These are phyloP conservation scores for Florisuga fusca DNA, from an alignment of 2,797 vertebrate genomes.

Conservation along the genomic window DNA sequence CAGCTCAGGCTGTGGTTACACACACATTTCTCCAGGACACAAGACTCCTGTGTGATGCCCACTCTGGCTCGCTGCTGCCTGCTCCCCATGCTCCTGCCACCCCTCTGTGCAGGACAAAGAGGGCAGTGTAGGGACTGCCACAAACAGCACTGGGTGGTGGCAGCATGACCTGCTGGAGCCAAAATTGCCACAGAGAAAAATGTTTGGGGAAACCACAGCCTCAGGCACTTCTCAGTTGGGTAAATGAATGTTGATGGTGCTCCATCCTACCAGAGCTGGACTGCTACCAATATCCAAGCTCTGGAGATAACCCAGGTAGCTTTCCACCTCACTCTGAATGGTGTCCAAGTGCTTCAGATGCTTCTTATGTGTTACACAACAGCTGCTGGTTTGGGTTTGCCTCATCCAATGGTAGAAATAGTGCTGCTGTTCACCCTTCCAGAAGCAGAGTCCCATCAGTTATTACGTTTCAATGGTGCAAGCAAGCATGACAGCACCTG, in stretches of 20 bases:
- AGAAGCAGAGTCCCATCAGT: not conserved
- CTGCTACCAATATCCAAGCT: not conserved
- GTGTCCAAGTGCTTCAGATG: not conserved
- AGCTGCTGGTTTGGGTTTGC: not conserved
- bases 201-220: not conserved
- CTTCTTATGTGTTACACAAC: not conserved
- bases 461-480: not conserved
- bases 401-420: not conserved
- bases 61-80: not conserved
- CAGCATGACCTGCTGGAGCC: not conserved
- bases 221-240: not conserved
- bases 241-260: not conserved
- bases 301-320: not conserved
- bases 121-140: not conserved
- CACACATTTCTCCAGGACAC: not conserved
- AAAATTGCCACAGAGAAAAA: not conserved
- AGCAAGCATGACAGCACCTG: slow-evolving; percentile 15
- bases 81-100: not conserved
- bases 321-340: not conserved
- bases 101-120: not conserved
- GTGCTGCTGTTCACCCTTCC: accelerated
- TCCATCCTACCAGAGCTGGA: not conserved
- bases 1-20: not conserved
- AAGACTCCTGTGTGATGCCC: not conserved
- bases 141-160: not conserved